Percentiles rank a stretch among this genome's conserved stretches.
phyloP scores from a whole-genome alignment of 2,888 invertebrate species.

The Ophion obscuratus region DNA sequence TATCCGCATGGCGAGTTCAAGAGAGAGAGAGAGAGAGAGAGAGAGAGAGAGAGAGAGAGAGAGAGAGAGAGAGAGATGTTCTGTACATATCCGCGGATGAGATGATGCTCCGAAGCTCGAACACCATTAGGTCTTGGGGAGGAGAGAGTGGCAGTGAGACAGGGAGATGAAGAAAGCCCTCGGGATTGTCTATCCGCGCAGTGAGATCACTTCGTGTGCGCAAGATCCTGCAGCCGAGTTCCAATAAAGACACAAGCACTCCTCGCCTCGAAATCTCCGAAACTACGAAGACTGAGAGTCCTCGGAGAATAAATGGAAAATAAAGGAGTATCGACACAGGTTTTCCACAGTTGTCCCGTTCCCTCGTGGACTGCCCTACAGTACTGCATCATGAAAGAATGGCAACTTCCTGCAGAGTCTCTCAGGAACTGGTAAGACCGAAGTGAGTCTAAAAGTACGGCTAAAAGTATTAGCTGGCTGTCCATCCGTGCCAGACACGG shows the following conservation, averaged over 20 bases:
- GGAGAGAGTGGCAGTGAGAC: background rate
- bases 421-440: background rate
- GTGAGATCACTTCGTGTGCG: background rate
- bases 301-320: conserved; percentile 9
- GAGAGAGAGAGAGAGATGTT: conserved; percentile 41
- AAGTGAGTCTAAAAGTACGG: background rate
- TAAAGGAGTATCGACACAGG: background rate
- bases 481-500: conserved; percentile 19
- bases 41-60: background rate
- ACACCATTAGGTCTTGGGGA: conserved; percentile 41
- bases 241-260: conserved; percentile 7
- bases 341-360: background rate
- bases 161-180: conserved; percentile 16
- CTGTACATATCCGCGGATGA: conserved; percentile 40
- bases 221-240: conserved; percentile 5
- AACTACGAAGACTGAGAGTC: background rate
- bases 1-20: conserved; percentile 63
- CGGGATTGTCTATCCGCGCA: conserved; percentile 38
- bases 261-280: background rate
- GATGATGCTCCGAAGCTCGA: conserved; percentile 51
- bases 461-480: background rate
- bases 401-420: background rate
- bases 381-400: background rate
- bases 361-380: background rate
- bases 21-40: conserved; percentile 63